These are phyloP conservation scores for Limanda limanda DNA, from an alignment of 2,113 vertebrate genomes.

Conservation along the genomic window DNA sequence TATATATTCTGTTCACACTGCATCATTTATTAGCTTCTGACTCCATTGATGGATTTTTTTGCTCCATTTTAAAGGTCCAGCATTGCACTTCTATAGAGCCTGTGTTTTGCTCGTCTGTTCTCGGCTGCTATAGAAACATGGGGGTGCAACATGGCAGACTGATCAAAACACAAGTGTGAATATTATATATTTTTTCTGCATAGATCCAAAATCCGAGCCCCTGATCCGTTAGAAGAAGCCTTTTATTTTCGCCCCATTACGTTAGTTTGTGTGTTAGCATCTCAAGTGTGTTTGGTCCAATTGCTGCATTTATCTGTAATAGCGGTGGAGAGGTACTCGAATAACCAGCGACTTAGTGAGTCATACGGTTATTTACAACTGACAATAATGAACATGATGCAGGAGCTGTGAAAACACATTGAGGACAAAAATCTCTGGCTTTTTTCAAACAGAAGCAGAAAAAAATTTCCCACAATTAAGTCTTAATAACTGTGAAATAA, in stretches of 20 bases:
- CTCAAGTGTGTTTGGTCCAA: constrained; percentile 35
- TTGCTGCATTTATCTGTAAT: constrained; percentile 35
- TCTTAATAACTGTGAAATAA: background rate
- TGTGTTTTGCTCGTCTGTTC: too few species aligned
- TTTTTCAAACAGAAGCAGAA: too few species aligned
- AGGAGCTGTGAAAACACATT: background rate
- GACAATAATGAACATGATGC: constrained; percentile 30
- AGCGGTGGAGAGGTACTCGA: constrained; percentile 33
- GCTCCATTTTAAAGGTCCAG: background rate
- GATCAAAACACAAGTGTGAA: too few species aligned
- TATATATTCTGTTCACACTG: background rate
- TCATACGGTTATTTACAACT: constrained; percentile 23
- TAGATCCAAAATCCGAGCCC: too few species aligned
- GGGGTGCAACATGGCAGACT: too few species aligned
- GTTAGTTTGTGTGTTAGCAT: background rate
- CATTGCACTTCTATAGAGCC: too few species aligned
- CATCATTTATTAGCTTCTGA: background rate
- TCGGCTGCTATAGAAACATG: too few species aligned
- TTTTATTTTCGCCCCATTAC: too few species aligned
- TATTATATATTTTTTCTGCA: background rate
- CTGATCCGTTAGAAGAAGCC: too few species aligned
- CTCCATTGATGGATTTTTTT: background rate
- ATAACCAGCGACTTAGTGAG: constrained; percentile 18
- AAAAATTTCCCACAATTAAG: background rate
- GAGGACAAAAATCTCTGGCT: too few species aligned